Base-by-base conservation (phyloP, 1,140 invertebrate genomes). In the Neodiprion virginianus region DNA sequence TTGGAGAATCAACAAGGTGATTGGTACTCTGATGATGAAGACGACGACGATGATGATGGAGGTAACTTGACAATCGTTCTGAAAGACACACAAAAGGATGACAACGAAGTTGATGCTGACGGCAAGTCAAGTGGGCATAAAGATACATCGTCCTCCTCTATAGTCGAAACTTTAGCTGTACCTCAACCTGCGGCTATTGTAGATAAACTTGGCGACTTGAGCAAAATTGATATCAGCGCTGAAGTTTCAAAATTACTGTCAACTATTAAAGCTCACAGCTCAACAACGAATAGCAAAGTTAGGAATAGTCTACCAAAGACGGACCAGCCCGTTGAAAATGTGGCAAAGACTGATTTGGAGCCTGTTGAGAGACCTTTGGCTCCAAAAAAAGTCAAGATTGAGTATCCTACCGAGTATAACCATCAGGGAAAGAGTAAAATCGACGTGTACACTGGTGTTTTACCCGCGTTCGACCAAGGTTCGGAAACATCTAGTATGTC, bases 21-120 rank as follows among this genome's bases (percentile, higher is more conserved):
- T 81, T 95, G 94, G 93, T 95, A 95, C 82, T 94, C 93, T 0
- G 94, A 93, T 78, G 93, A 95, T 71, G 93, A 94, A 76, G 93
- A 94, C 49, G 86, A 88, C 12, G 84, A 86, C n/a, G 84, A 87
- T 8, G 85, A 87, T 0, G 85, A 85, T 3, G 85, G 85, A 14
- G 83, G 84, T 9, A 82, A 86, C 81, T 77, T 89, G n/a, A 86
- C 85, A 7, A 89, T 89, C 65, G 88, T 86, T n/a, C 74, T 87
- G 1, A 87, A 86, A 73, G 86, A 88, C 71, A 79, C 74, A 21
- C 78, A 71, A 1, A 87, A 87, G 67, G 86, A 88, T 7, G 86
- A 86, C n/a, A 78, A 77, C 9, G 81, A 81, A 5, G 73, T 40
- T 12, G 80, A 50, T 8, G 8, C 11, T 17, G 74, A 76, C 8